Conservation (phyloP, 2,113 vertebrate genomes). For the Muntiacus reevesi region DNA sequence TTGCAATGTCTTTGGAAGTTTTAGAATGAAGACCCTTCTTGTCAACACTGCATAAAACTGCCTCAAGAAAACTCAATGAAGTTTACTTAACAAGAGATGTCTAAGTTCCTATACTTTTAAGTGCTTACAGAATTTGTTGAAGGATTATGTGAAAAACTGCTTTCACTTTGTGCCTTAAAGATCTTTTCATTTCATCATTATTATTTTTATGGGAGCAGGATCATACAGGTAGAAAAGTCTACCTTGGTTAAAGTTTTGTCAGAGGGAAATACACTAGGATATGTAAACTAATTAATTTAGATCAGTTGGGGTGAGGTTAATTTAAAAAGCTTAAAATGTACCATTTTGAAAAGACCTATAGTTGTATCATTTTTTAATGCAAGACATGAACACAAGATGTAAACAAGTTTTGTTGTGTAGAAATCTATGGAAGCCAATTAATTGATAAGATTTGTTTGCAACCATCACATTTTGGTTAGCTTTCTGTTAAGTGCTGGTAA, state of each 20-base stretch:
- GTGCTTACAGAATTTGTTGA: neutral
- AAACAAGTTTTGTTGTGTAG: neutral
- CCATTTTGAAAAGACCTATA: neutral
- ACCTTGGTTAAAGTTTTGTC: neutral
- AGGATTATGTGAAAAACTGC: neutral
- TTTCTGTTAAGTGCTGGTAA: neutral
- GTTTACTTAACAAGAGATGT: neutral
- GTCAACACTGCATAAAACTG: neutral
- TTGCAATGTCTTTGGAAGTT: neutral
- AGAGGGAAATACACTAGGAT: neutral
- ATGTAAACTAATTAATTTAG: conserved; percentile 2
- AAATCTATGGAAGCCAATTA: neutral
- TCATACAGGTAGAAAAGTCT: neutral
- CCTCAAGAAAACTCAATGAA: neutral
- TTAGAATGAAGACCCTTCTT: neutral
- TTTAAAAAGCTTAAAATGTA: neutral
- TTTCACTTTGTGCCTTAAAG: conserved; percentile 15
- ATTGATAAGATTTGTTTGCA: neutral
- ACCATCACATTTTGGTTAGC: neutral
- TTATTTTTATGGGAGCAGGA: neutral
- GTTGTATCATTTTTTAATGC: neutral
- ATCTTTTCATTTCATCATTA: neutral
- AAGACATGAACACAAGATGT: neutral
- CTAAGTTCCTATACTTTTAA: neutral
- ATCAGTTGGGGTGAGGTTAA: neutral